A percentile compares a stretch with the other conserved stretches of the same genome.
phyloP scores from a whole-genome alignment of 2,113 vertebrate species.

The Ciconia boyciana region DNA sequence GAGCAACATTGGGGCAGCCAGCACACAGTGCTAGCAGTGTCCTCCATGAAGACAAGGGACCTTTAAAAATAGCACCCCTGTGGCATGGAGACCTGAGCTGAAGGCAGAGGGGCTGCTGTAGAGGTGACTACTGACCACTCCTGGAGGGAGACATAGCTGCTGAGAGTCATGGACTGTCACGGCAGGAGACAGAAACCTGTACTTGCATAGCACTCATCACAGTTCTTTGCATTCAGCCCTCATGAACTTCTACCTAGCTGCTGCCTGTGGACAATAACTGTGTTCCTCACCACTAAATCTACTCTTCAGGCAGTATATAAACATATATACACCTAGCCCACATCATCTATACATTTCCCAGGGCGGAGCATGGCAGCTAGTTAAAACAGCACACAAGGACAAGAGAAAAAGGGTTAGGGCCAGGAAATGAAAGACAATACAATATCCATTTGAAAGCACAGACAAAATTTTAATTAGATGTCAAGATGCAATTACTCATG shows the following conservation, averaged over 20 bases:
- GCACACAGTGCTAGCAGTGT: accelerated
- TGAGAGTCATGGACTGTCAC: neutral
- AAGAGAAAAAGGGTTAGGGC: neutral
- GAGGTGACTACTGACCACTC: neutral
- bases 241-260: neutral
- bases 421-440: neutral
- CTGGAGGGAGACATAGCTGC: neutral
- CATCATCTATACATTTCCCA: neutral
- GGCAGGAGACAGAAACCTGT: neutral
- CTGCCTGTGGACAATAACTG: accelerated
- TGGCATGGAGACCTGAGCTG: neutral
- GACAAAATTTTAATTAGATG: neutral
- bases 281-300: neutral
- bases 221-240: neutral
- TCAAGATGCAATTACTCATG: neutral
- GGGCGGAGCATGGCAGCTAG: neutral
- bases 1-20: neutral
- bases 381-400: neutral
- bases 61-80: neutral
- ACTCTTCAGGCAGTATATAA: neutral
- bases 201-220: neutral
- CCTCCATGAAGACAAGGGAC: neutral
- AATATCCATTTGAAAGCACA: neutral
- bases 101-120: neutral
- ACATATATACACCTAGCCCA: neutral